Conservation (phyloP, 2,113 vertebrate genomes). For the Tenrec ecaudatus region DNA sequence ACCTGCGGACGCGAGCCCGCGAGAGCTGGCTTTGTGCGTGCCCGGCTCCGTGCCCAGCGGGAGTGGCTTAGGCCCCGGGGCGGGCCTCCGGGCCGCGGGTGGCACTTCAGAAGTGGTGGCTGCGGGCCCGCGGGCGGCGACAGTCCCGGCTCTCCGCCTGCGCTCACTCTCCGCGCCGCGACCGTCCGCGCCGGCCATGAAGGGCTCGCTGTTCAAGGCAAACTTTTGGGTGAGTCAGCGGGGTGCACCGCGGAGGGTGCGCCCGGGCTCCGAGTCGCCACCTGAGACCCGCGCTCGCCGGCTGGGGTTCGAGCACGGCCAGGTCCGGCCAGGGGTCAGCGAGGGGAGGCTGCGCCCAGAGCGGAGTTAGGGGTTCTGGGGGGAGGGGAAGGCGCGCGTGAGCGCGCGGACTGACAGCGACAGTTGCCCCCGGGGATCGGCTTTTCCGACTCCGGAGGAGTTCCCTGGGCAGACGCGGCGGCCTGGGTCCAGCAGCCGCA, state of each 20-base stretch:
- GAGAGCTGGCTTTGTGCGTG: no score
- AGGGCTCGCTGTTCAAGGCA: slow-evolving; percentile 90
- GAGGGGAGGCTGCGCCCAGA: not conserved
- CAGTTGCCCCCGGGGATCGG: rapidly evolving
- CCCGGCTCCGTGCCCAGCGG: not conserved
- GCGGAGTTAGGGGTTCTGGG: not conserved
- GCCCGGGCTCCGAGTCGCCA: not conserved
- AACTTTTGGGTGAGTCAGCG: slow-evolving; percentile 93
- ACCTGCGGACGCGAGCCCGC: no score
- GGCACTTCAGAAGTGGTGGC: not conserved
- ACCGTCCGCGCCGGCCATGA: slow-evolving; percentile 85
- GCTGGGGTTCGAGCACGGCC: not conserved
- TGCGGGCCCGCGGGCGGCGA: not conserved
- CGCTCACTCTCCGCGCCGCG: rapidly evolving
- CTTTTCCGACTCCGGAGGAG: not conserved
- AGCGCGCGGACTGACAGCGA: not conserved
- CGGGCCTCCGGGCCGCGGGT: not conserved
- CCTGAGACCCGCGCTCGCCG: not conserved
- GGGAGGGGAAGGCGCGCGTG: not conserved
- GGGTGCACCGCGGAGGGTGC: not conserved
- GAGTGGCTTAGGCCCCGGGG: slow-evolving; percentile 58
- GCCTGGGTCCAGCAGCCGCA: not conserved
- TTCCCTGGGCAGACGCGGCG: not conserved
- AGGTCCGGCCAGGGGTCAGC: no score
- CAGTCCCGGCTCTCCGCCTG: not conserved